Conservation (phyloP, 2,797 vertebrate species). For the Darevskia mixta region DNA sequence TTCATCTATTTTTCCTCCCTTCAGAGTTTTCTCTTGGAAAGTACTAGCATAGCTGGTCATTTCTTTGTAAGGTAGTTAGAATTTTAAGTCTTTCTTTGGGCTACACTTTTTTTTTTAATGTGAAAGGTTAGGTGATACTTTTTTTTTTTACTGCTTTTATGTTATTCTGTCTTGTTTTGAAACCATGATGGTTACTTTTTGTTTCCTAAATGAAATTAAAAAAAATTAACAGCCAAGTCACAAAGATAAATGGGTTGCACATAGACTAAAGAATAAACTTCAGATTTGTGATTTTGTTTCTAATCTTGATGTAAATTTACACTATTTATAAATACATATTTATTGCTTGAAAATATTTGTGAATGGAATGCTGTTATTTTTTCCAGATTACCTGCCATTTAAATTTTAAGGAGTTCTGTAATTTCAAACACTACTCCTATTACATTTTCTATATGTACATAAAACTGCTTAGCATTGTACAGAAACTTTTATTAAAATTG, state of each 20-base stretch:
- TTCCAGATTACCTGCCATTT: slow-evolving; percentile 99
- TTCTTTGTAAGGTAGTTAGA: slow-evolving; percentile 91
- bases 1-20: slow-evolving; percentile 77
- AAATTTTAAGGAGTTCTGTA: slow-evolving; percentile 99
- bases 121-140: slow-evolving; percentile 88
- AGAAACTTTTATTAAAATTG: slow-evolving; percentile 94
- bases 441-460: slow-evolving; percentile 99
- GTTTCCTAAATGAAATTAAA: slow-evolving; percentile 87
- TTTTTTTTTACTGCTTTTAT: slow-evolving; percentile 86
- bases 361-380: slow-evolving; percentile 99
- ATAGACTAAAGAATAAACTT: slow-evolving; percentile 96
- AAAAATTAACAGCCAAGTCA: slow-evolving; percentile 92
- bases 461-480: slow-evolving; percentile 96
- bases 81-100: slow-evolving; percentile 89
- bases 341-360: slow-evolving; percentile 99
- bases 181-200: slow-evolving; percentile 85
- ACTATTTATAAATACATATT: slow-evolving; percentile 99
- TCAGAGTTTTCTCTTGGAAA: slow-evolving; percentile 82
- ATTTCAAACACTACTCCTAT: slow-evolving; percentile 94
- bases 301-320: slow-evolving; percentile 99
- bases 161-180: slow-evolving; percentile 89
- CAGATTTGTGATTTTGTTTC: slow-evolving; percentile 99
- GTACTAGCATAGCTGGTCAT: slow-evolving; percentile 90
- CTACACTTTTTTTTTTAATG: slow-evolving; percentile 88
- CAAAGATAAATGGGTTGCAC: slow-evolving; percentile 98